Evolutionary conservation across 2,797 vertebrate genomes (phyloP), one percentile per base, ranked within the genome.

Genomic region (Cyprinella venusta): DNA sequence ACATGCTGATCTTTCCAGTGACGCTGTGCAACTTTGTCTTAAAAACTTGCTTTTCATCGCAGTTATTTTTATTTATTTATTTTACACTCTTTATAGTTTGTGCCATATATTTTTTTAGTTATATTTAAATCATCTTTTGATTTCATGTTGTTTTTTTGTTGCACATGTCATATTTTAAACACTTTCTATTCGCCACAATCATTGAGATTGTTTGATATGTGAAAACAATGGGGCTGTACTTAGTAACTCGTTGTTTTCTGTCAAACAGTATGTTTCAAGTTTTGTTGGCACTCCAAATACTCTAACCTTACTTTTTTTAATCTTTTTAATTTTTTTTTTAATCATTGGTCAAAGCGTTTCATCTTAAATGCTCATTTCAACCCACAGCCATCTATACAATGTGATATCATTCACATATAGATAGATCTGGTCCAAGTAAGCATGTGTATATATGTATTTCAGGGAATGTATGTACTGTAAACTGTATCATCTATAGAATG

Each of bases 401-500:
- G 18, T 71, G 67, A 72, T 65, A 87, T 64, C 6, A 48, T 76
- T 86, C 87, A 86, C 79, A 68, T 81, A 89, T 84, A 83, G 42
- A 87, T 84, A 85, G 74, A 48, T 86, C 71, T 81, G 84, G 81
- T 85, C 81, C 87, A 79, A 90, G 87, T 86, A 90, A 92, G 93
- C 93, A 93, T 94, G 92, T 94, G 94, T 94, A 93, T 92, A 95
- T 93, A 94, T 94, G 91, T 92, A 93, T 91, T 92, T 92, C 91
- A 93, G 91, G 92, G 93, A 95, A 95, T 95, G 94, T 94, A 95
- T 90, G 91, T 93, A 94, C 89, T 94, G 92, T 94, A 94, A 93
- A 94, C 92, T 93, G 92, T 92, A 93, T 90, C 88, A 94, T 94
- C 92, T 93, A 93, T 89, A 92, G 90, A 94, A 93, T 93, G 92